Conservation (phyloP, 2,113 vertebrate species). For the Maccullochella peelii region DNA sequence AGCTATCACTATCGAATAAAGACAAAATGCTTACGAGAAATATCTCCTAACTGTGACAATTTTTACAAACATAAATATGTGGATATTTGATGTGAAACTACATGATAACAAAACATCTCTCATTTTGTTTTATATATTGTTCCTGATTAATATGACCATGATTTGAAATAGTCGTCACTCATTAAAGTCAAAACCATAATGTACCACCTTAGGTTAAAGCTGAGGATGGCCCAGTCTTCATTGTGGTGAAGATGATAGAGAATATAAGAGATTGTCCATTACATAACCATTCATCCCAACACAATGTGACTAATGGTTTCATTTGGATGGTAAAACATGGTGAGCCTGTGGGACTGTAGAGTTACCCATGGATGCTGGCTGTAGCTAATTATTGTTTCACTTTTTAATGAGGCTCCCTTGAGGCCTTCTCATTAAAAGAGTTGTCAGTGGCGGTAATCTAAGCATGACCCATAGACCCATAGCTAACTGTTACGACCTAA, state of each 20-base stretch:
- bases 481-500: constrained; percentile 41
- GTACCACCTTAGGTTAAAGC: neutral
- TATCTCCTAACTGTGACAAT: neutral
- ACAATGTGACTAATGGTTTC: constrained; percentile 31
- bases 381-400: constrained; percentile 35
- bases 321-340: constrained; percentile 38
- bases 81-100: neutral
- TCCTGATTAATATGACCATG: neutral
- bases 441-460: constrained; percentile 46
- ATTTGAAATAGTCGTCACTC: neutral
- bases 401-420: constrained; percentile 52
- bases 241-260: neutral
- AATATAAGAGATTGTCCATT: constrained; percentile 21
- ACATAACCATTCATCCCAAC: constrained; percentile 19
- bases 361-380: constrained; percentile 15
- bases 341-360: constrained; percentile 15
- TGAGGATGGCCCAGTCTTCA: constrained; percentile 1
- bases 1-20: too few relatives aligned
- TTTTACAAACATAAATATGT: neutral
- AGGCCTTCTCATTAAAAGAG: constrained; percentile 55
- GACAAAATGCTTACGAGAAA: neutral
- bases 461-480: constrained; percentile 44
- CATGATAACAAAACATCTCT: neutral
- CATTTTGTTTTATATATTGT: neutral
- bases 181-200: constrained; percentile 6